Conservation (phyloP, 2,888 invertebrate genomes). For the Lingula anatina region DNA sequence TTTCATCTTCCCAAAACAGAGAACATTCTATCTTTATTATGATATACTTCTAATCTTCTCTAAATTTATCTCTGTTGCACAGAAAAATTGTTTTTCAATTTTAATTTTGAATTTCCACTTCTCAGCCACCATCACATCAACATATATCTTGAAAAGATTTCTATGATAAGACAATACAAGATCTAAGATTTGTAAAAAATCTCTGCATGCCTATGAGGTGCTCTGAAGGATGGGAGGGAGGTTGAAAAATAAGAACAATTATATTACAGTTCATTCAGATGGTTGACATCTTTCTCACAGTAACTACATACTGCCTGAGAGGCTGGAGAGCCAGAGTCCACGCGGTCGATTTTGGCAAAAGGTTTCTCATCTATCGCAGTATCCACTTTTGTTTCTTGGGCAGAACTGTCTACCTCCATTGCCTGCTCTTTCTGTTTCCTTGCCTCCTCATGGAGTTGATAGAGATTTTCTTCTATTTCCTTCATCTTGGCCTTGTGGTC, state of each 20-base stretch:
- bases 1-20: too few species aligned
- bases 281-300: not conserved
- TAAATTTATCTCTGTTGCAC: too few species aligned
- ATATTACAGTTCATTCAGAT: not conserved
- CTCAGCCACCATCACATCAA: not conserved
- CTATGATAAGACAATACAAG: too few species aligned
- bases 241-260: not conserved
- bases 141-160: not conserved
- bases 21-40: too few species aligned
- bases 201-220: too few species aligned
- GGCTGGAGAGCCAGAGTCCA: slow-evolving; percentile 77
- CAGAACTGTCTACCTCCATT: not conserved
- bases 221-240: too few species aligned
- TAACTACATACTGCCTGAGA: slow-evolving; percentile 69
- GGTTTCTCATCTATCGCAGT: slow-evolving; percentile 34
- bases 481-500: slow-evolving; percentile 81
- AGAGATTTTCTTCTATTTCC: slow-evolving; percentile 73
- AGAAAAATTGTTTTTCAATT: too few species aligned
- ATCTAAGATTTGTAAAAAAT: too few species aligned
- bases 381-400: slow-evolving; percentile 3
- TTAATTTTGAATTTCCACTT: too few species aligned
- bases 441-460: slow-evolving; percentile 56
- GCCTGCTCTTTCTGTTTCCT: slow-evolving; percentile 11
- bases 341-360: slow-evolving; percentile 69
- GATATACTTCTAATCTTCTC: too few species aligned